These are phyloP conservation scores for Eupithecia vulgata DNA, from an alignment of 2,888 invertebrate genomes.

Conservation along the genomic window DNA sequence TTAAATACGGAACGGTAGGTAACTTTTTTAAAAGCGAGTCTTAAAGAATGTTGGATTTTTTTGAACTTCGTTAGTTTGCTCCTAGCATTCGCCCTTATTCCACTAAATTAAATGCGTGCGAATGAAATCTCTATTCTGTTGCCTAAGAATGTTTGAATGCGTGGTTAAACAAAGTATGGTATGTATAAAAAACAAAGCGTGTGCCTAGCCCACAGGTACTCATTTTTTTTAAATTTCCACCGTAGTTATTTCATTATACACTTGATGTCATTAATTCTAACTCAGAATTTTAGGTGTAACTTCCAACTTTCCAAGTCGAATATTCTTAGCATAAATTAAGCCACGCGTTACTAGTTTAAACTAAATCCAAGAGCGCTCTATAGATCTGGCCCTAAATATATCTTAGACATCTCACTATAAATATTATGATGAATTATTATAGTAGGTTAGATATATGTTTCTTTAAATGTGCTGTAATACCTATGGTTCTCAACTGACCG, in stretches of 20 bases:
- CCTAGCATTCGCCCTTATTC: too few relatives aligned
- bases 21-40: neutral
- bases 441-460: neutral
- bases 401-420: neutral
- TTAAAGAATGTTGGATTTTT: neutral
- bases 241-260: too few relatives aligned
- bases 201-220: too few relatives aligned
- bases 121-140: neutral
- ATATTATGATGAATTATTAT: neutral
- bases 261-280: too few relatives aligned
- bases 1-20: too few relatives aligned
- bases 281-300: neutral
- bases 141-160: neutral
- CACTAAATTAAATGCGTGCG: neutral
- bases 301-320: neutral
- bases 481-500: neutral
- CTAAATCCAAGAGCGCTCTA: neutral
- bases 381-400: neutral
- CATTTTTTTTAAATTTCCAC: too few relatives aligned
- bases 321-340: neutral
- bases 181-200: neutral
- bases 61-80: too few relatives aligned
- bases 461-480: neutral
- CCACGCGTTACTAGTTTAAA: neutral
- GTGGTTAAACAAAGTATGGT: conserved; percentile 1